Conservation (phyloP, 2,113 vertebrate genomes). For the Helogale parvula region DNA sequence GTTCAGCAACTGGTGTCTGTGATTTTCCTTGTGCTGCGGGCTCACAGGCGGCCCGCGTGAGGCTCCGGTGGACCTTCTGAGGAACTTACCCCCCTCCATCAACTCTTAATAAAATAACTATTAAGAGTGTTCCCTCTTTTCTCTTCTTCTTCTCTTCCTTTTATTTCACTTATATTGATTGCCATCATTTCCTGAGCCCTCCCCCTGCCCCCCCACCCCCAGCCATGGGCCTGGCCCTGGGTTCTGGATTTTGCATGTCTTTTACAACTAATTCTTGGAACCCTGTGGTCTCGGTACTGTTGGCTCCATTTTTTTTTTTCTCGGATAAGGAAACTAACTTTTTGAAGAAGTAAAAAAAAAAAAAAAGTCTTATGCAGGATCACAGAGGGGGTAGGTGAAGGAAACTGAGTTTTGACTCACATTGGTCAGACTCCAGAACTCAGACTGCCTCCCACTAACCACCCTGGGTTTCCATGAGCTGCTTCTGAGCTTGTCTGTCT, state of each 20-base stretch:
- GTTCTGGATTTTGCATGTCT: too few relatives aligned
- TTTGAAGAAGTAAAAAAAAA: background rate
- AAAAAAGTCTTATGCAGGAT: background rate
- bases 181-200: background rate
- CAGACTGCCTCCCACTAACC: background rate
- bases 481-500: background rate
- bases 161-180: background rate
- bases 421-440: background rate
- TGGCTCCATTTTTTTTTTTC: background rate
- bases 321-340: background rate
- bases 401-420: background rate
- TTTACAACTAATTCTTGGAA: background rate
- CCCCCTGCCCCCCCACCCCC: rapidly evolving
- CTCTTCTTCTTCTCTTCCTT: background rate
- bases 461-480: background rate
- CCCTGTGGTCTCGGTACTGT: background rate
- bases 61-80: background rate
- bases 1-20: background rate
- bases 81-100: background rate
- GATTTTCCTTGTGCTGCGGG: background rate
- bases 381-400: background rate
- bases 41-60: background rate
- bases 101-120: background rate
- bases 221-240: background rate
- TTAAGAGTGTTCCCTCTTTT: background rate